Base-by-base conservation (phyloP, 2,888 invertebrate genomes). In the Chaetogeoica ovagalla region DNA sequence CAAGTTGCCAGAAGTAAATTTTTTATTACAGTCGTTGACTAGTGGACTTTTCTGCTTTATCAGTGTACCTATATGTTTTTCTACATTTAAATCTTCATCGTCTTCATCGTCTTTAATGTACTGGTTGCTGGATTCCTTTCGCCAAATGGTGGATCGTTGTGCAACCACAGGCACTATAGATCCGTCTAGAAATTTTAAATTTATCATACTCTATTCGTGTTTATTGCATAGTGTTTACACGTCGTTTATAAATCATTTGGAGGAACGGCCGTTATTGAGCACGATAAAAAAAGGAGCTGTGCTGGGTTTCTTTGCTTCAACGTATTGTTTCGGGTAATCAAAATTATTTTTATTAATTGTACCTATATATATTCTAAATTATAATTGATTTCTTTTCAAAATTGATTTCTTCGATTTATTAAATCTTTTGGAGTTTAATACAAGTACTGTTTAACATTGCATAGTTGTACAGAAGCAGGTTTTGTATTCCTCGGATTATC, bases 1-100 rank as follows among this genome's bases (percentile, higher is more conserved):
- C 48, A 77, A 59, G 48, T 37, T 70, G 71, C 71, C 79, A 23
- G 79, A 79, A 65, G 9, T 79, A 11, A 79, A 79, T 43, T 1
- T 57, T 19, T 63, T 79, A 30, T 43, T 63, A 8, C 21, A 79
- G 1, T 79, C 79, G 6, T 71, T 71, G 43, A 71, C 79, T 30
- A 79, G 63, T 65, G 79, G 70, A 63, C 23, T 79, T 1, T 79
- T 79, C 23, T 79, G 79, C 17, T 79, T 79, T 17, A 65, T 79
- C 39, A 79, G 79, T 65, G 79, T 79, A 0, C 79, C 79, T n/a
- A 62, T 79, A 71, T 79, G 79, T 43, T 79, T 79, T 79, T 79
- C 79, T 7, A 79, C 79, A 19, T 71, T 79, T 39, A 55, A 71
- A 70, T 21, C 70, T 9, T 63, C 79, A 30, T 19, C 52, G 30